Evolutionary conservation across 2,113 vertebrate species (phyloP).

Genomic region (Antechinus stuartii): DNA sequence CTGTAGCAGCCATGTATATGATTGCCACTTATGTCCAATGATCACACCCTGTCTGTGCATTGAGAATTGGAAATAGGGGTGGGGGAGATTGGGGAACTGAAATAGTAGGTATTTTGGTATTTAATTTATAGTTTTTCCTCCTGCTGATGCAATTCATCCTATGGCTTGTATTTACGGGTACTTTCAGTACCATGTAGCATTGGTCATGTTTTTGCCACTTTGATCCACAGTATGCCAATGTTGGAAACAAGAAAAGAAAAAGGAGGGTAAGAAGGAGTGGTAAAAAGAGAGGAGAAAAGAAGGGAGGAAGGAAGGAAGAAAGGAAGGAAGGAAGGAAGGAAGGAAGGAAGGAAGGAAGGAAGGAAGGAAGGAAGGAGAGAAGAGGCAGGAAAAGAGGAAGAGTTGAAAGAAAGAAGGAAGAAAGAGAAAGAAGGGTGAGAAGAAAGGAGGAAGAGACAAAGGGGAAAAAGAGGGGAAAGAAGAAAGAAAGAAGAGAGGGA

Average conservation of each 20-base stretch:
- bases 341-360: no score
- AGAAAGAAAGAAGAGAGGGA: fast-evolving
- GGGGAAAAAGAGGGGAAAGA: fast-evolving
- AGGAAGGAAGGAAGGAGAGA: no score
- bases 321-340: no score
- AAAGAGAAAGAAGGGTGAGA: fast-evolving
- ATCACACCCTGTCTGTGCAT: background rate
- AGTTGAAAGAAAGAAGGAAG: no score
- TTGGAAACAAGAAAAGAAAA: background rate
- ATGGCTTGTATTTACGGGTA: no score
- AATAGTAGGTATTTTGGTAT: no score
- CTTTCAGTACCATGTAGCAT: background rate
- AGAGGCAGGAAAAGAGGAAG: background rate
- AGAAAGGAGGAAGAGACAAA: fast-evolving
- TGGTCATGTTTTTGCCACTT: background rate
- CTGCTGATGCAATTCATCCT: no score
- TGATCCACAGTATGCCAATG: background rate
- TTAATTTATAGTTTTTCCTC: no score
- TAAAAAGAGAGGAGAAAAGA: no score
- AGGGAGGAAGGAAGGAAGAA: no score
- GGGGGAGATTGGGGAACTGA: no score
- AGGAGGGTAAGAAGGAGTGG: background rate
- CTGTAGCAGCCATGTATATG: background rate
- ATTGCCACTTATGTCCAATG: background rate
- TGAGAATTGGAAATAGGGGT: background rate